Conservation (phyloP, 2,113 vertebrate species). For the Ursus arctos region DNA sequence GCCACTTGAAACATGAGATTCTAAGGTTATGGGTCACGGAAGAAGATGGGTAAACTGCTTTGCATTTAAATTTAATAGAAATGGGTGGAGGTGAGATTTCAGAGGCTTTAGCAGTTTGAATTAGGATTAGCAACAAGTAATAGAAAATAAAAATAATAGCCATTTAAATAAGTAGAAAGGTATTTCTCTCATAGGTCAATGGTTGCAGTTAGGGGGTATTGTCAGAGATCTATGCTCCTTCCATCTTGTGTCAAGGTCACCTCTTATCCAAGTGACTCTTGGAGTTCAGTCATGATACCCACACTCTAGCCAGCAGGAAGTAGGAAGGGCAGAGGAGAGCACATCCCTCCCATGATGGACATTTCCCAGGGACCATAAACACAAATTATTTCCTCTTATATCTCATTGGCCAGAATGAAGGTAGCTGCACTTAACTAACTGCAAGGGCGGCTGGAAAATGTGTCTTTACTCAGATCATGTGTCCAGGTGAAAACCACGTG, state of each 20-base stretch:
- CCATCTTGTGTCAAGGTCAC: not conserved
- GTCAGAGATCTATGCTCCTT: not conserved
- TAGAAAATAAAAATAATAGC: not conserved
- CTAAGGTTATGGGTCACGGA: not conserved
- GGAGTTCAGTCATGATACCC: not conserved
- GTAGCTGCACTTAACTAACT: not conserved
- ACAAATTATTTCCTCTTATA: not conserved
- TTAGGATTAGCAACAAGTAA: not conserved
- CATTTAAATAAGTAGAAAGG: not conserved
- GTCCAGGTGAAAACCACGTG: not conserved
- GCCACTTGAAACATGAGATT: not conserved
- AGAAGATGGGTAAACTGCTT: not conserved
- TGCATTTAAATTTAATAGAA: not conserved
- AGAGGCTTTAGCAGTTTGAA: not conserved
- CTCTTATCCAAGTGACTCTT: not conserved
- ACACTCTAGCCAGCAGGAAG: not conserved
- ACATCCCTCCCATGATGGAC: not conserved
- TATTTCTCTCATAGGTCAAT: not conserved
- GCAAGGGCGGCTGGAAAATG: not conserved
- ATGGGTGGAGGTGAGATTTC: not conserved
- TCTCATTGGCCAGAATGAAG: not conserved
- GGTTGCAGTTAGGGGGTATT: not conserved
- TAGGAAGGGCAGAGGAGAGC: not conserved
- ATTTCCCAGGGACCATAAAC: not conserved
- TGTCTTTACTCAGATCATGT: not conserved